Conservation (phyloP, 1,140 invertebrate species). For the Schlechtendalia chinensis region DNA sequence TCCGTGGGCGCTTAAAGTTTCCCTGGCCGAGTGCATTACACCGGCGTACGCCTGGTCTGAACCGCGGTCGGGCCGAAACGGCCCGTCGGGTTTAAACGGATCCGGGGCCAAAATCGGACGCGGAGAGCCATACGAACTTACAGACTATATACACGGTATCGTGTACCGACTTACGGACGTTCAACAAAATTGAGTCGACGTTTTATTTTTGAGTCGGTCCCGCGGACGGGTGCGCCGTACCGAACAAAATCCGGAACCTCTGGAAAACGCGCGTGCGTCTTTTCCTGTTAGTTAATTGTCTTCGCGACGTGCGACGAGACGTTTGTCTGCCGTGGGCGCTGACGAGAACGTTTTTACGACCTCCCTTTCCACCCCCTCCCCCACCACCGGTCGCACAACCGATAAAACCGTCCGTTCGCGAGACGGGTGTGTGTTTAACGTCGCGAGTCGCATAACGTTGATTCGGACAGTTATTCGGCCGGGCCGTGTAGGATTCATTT, state of each 20-base stretch:
- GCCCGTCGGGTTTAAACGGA: neutral
- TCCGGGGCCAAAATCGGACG: neutral
- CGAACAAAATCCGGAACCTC: neutral
- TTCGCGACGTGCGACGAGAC: neutral
- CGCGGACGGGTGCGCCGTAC: neutral
- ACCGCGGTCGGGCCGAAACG: neutral
- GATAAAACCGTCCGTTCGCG: too few relatives aligned
- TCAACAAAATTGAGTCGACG: neutral
- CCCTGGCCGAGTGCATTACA: neutral
- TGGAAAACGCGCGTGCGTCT: neutral
- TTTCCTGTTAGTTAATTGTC: conserved; percentile 17
- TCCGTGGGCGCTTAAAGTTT: neutral
- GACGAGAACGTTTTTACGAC: neutral
- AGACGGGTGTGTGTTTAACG: neutral
- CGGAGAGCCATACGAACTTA: neutral
- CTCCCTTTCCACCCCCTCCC: neutral
- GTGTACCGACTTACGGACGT: neutral
- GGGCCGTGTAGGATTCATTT: conserved; percentile 2
- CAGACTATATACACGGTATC: too few relatives aligned
- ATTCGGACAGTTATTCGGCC: neutral
- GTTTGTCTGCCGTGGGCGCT: neutral
- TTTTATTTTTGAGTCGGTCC: neutral
- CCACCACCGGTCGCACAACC: neutral
- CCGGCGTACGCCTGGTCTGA: neutral
- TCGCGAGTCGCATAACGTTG: neutral